Evolutionary conservation across 2,888 invertebrate genomes (phyloP).

Genomic region (Luperina nickerlii): DNA sequence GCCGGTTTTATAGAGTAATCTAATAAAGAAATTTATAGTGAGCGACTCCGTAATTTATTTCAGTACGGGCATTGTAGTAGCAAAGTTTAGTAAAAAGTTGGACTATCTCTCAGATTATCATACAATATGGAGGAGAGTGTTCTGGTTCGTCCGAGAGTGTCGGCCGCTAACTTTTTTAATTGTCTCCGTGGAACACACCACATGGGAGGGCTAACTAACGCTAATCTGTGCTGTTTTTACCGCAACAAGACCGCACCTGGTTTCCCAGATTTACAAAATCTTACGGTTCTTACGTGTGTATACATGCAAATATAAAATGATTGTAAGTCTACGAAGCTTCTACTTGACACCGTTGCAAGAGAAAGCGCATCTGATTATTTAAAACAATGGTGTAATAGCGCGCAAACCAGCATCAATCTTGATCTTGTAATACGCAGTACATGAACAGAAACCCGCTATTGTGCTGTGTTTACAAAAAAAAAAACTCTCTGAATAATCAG

Average conservation of each 20-base stretch:
- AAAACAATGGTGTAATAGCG: slow-evolving; percentile 69
- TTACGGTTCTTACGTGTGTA: slow-evolving; percentile 12
- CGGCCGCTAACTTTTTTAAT: slow-evolving; percentile 64
- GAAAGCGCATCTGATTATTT: slow-evolving; percentile 72
- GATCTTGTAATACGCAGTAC: slow-evolving; percentile 23
- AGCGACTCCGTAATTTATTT: slow-evolving; percentile 57
- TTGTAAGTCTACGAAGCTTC: slow-evolving; percentile 51
- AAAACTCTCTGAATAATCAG: slow-evolving; percentile 12
- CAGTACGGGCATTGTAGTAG: slow-evolving; percentile 51
- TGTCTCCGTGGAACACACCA: slow-evolving; percentile 53
- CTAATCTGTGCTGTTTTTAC: slow-evolving; percentile 54
- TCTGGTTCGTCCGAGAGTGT: slow-evolving; percentile 49
- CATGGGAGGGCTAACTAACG: slow-evolving; percentile 39
- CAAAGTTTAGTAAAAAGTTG: slow-evolving; percentile 69
- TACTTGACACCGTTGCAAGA: slow-evolving; percentile 65
- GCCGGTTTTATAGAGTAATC: slow-evolving; percentile 52
- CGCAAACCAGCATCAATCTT: slow-evolving; percentile 49
- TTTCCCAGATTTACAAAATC: slow-evolving; percentile 29
- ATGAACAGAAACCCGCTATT: slow-evolving; percentile 32
- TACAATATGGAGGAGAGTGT: slow-evolving; percentile 67
- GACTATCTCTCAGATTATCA: slow-evolving; percentile 69
- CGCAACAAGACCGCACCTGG: slow-evolving; percentile 16
- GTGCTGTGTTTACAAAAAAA: slow-evolving; percentile 33
- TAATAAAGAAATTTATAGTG: slow-evolving; percentile 61
- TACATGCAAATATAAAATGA: slow-evolving; percentile 35